Evolutionary conservation across 2,888 invertebrate species (phyloP).

Genomic region (Sipunculus nudus): DNA sequence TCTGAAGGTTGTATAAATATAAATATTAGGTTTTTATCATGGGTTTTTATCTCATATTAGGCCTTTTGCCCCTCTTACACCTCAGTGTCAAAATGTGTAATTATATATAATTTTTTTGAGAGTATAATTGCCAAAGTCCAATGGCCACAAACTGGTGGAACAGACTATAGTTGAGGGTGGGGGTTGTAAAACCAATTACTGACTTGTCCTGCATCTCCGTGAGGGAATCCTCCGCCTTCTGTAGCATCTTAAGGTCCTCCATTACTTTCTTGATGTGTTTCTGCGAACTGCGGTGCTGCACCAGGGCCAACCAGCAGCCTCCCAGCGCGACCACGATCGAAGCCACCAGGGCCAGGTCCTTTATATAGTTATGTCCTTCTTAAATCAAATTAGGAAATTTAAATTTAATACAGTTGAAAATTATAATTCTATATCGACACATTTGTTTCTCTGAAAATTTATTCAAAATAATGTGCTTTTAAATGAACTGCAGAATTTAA

Average conservation of each 20-base stretch:
- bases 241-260: conserved; percentile 68
- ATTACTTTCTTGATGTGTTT: conserved; percentile 87
- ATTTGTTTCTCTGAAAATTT: no score
- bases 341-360: conserved; percentile 88
- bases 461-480: no score
- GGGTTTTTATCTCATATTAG: no score
- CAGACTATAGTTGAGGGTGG: not conserved
- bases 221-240: conserved; percentile 85
- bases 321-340: conserved; percentile 84
- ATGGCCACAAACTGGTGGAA: not conserved
- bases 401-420: not conserved
- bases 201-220: conserved; percentile 79
- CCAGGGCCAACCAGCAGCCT: conserved; percentile 90
- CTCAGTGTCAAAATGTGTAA: no score
- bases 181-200: no score
- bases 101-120: not conserved
- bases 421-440: no score
- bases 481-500: no score
- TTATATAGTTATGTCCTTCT: conserved; percentile 84
- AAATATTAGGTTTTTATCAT: no score
- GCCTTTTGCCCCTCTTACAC: no score
- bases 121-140: not conserved
- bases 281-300: conserved; percentile 88
- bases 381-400: conserved; percentile 34
- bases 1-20: no score